phyloP scores from a whole-genome alignment of 1,140 invertebrate genomes.

The Drosophila equinoxialis region DNA sequence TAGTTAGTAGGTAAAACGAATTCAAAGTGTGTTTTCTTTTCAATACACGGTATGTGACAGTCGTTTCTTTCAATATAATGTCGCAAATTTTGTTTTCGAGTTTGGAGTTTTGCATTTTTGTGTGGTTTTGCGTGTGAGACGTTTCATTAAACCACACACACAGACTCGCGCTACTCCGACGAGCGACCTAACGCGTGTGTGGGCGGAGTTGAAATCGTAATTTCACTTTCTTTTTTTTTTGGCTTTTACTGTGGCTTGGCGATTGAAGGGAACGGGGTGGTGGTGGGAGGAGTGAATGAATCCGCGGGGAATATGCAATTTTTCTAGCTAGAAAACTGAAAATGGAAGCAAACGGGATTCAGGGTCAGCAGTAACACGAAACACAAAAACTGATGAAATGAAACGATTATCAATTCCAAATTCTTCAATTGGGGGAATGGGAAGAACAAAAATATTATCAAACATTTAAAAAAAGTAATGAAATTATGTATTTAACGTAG shows the following conservation, averaged over 20 bases:
- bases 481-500: too few relatives aligned
- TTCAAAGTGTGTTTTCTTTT: too few relatives aligned
- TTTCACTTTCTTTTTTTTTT: constrained; percentile 41
- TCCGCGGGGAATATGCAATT: constrained; percentile 5
- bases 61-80: too few relatives aligned
- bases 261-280: background rate
- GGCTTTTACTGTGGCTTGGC: too few relatives aligned
- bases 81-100: background rate
- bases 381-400: background rate
- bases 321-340: background rate
- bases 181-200: background rate
- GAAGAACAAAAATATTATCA: too few relatives aligned
- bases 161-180: background rate
- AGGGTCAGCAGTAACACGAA: constrained; percentile 28
- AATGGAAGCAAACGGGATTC: constrained; percentile 20
- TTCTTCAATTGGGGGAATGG: too few relatives aligned
- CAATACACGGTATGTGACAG: too few relatives aligned
- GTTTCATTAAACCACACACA: constrained; percentile 17
- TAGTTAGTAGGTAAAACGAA: too few relatives aligned
- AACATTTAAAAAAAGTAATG: too few relatives aligned
- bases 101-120: background rate
- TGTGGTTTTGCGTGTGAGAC: constrained; percentile 11
- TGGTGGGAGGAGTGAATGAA: background rate
- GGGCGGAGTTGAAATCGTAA: constrained; percentile 42
- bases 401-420: background rate